Base-by-base conservation (phyloP, 1,140 invertebrate species). In the Pentalonia nigronervosa region DNA sequence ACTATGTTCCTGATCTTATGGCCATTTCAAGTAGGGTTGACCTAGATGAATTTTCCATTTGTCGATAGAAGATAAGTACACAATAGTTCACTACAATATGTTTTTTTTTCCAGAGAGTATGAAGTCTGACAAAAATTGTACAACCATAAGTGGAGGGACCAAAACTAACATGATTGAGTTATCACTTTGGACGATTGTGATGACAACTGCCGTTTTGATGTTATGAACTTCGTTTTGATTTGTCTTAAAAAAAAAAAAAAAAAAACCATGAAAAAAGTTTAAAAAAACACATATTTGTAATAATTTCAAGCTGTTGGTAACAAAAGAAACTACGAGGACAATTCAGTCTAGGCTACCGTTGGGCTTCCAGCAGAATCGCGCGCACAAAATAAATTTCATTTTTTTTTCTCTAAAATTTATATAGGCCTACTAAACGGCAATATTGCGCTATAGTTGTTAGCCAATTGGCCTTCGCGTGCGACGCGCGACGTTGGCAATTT, bases 1-100 rank as follows among this genome's bases (percentile, higher is more conserved):
- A 98, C 95, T 99, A 99, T 95, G 96, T 99, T 95, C 98, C 99
- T 92, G 97, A 98, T 95, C 96, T 99, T 53, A 96, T 98, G 94
- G 96, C 97, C 94, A 96, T 97, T 93, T 97, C 97, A 94, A 96
- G 97, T 97, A 95, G 96, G 96, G 14, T 84, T 92, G 88, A 41
- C 50, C 88, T 90, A 56, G 53, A 60, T 48, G 36, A 30, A 45
- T 25, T 84, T 21, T 6, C 7, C n/a, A 88, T 23, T 45, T 25
- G 45, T 47, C 6, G 17, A 53, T 89, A 45, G 48, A 89, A 89
- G 87, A 48, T 11, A 34, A 47, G 4, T 50, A 48, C 47, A 7
- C 84, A 36, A 36, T 53, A 20, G 17, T 34, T 90, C 50, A 14
- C 6, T 60, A 60, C 14, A 60, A 41, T 21, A 60, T 41, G 41